Evolutionary conservation across 2,888 invertebrate species (phyloP).

Genomic region (Blera fallax): DNA sequence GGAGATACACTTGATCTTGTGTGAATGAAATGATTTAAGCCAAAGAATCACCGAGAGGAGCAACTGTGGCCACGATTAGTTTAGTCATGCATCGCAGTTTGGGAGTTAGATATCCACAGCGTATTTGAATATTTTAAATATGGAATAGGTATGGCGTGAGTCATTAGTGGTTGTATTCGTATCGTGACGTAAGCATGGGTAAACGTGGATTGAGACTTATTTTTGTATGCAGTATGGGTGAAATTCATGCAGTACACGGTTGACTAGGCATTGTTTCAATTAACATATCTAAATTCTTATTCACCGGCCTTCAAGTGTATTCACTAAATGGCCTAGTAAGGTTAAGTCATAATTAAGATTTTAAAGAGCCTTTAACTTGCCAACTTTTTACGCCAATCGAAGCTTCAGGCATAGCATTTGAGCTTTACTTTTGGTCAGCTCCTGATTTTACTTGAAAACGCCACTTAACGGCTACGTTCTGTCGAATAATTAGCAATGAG

Average conservation of each 20-base stretch:
- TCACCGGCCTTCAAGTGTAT: too few relatives aligned
- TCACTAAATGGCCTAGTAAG: too few relatives aligned
- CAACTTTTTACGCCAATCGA: too few relatives aligned
- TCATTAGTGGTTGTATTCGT: neutral
- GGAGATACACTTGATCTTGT: constrained; percentile 69
- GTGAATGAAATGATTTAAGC: constrained; percentile 58
- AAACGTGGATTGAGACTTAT: neutral
- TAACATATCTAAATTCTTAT: neutral
- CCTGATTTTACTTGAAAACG: too few relatives aligned
- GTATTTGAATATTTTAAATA: neutral
- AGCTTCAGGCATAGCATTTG: too few relatives aligned
- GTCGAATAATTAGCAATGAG: too few relatives aligned
- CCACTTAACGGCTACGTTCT: too few relatives aligned
- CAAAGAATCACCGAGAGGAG: constrained; percentile 3
- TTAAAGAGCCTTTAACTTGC: too few relatives aligned
- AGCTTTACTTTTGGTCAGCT: too few relatives aligned
- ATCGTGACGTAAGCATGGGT: neutral
- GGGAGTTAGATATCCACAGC: neutral
- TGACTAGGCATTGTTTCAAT: neutral
- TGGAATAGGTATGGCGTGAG: neutral
- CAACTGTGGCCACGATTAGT: constrained; percentile 30
- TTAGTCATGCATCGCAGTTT: constrained; percentile 18
- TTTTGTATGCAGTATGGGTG: neutral
- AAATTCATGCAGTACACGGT: too few relatives aligned
- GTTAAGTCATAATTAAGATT: too few relatives aligned